Percentiles rank a stretch among this genome's conserved stretches.
Evolutionary conservation across 1,140 invertebrate species (phyloP).

Genomic region (Lerema accius): DNA sequence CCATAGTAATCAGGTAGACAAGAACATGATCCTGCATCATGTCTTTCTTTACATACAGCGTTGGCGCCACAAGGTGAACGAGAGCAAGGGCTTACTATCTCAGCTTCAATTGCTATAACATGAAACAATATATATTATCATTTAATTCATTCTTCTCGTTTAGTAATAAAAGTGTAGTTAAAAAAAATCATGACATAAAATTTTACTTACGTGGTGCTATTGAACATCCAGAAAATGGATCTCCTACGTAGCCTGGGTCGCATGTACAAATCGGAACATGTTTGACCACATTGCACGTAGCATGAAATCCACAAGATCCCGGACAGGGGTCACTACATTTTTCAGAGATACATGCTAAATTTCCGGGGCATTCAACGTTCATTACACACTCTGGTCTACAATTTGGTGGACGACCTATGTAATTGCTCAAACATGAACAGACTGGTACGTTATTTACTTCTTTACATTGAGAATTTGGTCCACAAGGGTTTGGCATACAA

Average conservation of each 20-base stretch:
- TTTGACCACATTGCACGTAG: conserved; percentile 87
- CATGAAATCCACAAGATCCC: conserved; percentile 88
- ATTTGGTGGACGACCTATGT: conserved; percentile 87
- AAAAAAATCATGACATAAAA: too few relatives aligned
- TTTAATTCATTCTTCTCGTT: too few relatives aligned
- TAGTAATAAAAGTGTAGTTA: too few relatives aligned
- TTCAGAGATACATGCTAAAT: conserved; percentile 86
- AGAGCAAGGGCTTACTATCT: conserved; percentile 83
- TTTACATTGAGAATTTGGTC: conserved; percentile 86
- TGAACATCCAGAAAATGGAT: conserved; percentile 88
- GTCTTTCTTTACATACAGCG: conserved; percentile 89
- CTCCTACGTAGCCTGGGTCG: conserved; percentile 86
- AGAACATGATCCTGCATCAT: conserved; percentile 87
- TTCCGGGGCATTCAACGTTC: conserved; percentile 87
- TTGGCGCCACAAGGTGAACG: conserved; percentile 91
- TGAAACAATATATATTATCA: conserved; percentile 18
- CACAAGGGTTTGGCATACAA: conserved; percentile 87
- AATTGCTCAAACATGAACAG: conserved; percentile 87
- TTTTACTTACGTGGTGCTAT: conserved; percentile 78
- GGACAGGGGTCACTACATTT: conserved; percentile 89
- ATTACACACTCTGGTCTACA: conserved; percentile 89
- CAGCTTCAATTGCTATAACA: conserved; percentile 70
- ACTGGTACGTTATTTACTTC: conserved; percentile 83
- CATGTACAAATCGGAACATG: conserved; percentile 88
- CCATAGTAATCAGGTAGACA: conserved; percentile 88